Percentiles rank a stretch among this genome's conserved stretches.
phyloP scores from a whole-genome alignment of 92 coral and sea anemone genomes.

The Metridium senile region DNA sequence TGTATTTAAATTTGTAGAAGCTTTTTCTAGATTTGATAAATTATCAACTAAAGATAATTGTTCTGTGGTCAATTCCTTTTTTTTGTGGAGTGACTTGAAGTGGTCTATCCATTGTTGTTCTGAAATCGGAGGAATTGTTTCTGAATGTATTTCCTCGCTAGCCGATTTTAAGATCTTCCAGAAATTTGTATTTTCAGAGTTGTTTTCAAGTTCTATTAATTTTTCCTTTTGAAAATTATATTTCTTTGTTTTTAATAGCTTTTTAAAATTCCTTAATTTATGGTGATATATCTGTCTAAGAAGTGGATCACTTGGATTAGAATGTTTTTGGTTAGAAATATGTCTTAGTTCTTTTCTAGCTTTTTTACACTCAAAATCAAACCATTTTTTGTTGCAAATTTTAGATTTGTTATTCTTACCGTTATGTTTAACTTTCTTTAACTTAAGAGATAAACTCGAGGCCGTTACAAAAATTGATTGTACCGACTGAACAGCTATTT shows the following conservation, averaged over 20 bases:
- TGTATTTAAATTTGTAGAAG: neutral
- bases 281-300: conserved; percentile 36
- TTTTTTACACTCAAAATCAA: conserved; percentile 34
- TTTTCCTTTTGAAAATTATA: conserved; percentile 18
- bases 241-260: conserved; percentile 28
- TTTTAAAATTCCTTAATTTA: conserved; percentile 29
- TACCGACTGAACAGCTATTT: conserved; percentile 25
- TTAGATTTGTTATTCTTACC: neutral
- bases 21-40: conserved; percentile 10
- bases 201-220: conserved; percentile 5
- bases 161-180: conserved; percentile 45
- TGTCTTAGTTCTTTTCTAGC: conserved; percentile 32
- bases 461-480: conserved; percentile 41
- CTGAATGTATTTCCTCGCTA: conserved; percentile 26
- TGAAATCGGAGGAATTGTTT: conserved; percentile 23
- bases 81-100: conserved; percentile 33
- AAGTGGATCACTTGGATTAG: conserved; percentile 28
- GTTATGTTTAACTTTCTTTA: conserved; percentile 5
- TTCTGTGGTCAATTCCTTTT: neutral
- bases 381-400: conserved; percentile 26
- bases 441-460: conserved; percentile 11
- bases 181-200: conserved; percentile 12
- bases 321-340: conserved; percentile 39
- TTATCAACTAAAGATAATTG: conserved; percentile 2
- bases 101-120: conserved; percentile 36